phyloP scores from a whole-genome alignment of 2,888 invertebrate genomes.

The Mesochorus sp. region DNA sequence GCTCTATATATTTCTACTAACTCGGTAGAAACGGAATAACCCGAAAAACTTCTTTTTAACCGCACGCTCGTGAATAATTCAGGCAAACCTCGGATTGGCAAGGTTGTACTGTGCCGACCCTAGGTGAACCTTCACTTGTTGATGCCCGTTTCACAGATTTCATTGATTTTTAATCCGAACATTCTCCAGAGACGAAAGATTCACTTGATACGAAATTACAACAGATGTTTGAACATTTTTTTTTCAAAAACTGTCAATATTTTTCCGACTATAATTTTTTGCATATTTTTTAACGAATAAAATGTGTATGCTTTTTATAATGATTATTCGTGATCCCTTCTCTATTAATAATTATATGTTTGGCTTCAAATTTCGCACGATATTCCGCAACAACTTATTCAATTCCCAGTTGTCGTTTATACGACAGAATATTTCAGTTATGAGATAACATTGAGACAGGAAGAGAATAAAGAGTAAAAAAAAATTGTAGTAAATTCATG shows the following conservation, averaged over 20 bases:
- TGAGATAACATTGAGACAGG: not conserved
- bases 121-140: no score
- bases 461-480: not conserved
- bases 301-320: no score
- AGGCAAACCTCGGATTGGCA: no score
- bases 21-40: not conserved
- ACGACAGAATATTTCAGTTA: not conserved
- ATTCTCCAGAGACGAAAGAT: no score
- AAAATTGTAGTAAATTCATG: conserved; percentile 15
- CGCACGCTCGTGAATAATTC: not conserved
- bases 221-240: no score
- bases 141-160: no score
- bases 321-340: not conserved
- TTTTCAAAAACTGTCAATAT: no score
- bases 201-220: no score
- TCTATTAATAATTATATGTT: conserved; percentile 58
- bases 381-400: not conserved
- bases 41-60: not conserved
- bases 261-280: no score
- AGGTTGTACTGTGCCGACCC: no score
- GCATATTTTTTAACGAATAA: no score
- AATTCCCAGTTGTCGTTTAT: not conserved
- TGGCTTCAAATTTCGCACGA: not conserved
- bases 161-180: no score
- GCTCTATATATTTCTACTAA: not conserved